Base-by-base conservation (phyloP, 2,797 vertebrate genomes). In the Australoheros facetus region DNA sequence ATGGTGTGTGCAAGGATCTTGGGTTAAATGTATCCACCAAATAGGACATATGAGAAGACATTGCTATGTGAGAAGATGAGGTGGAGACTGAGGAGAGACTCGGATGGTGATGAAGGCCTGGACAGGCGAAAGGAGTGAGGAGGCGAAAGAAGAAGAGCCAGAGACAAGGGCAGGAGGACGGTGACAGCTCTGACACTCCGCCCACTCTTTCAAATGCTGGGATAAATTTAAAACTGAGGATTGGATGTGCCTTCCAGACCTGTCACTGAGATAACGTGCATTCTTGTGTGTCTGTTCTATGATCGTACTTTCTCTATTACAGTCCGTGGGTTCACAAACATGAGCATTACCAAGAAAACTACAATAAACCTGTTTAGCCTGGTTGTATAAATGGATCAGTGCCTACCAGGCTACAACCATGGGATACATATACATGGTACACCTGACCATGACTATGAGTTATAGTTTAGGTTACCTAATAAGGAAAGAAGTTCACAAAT, bases 221-320 rank as follows among this genome's bases (percentile, higher is more conserved):
- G 88, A 76, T 89, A 92, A 85, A 92, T 94, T 91, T 92, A 92
- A 93, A 92, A 78, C 64, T 66, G 80, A 81, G 75, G 89, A 80
- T 74, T 83, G 87, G 80, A n/a, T 53, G 81, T 62, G 59, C 62
- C 80, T 78, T 72, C 70, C 72, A 54, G 85, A 84, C 69, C 56
- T 66, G 76, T 81, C 80, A 64, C 71, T 48, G 34, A 71, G 71
- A 17, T 14, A 19, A 60, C 14, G 73, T 12, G 4, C 78, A 75
- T 85, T 74, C 73, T 42, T 80, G 48, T 70, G 32, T 48, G 78
- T 73, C 39, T 81, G 77, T 26, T 23, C 26, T 28, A 23, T 45
- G 32, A 73, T 60, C 9, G 21, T 58, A 55, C 10, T 72, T 57
- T 48, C 23, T 19, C 21, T 13, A 7, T 71, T 34, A 14, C 16